Base-by-base conservation (phyloP, 1,140 invertebrate species). In the Ips nitidus region DNA sequence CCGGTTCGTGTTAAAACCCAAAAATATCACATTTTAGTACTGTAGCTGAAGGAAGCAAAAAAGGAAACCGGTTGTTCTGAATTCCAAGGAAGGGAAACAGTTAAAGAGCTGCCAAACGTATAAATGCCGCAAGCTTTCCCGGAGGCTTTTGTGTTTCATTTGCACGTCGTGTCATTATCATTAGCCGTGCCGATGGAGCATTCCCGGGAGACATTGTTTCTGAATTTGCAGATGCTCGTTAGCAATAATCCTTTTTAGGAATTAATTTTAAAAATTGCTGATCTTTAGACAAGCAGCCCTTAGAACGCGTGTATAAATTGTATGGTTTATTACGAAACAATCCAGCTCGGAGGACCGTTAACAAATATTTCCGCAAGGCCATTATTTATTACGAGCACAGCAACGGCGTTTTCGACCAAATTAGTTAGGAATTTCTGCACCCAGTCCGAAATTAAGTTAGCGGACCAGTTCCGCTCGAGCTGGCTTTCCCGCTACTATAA, bases 131-230 rank as follows among this genome's bases (percentile, higher is more conserved):
- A 57, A 38, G 55, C 42, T 50, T 43, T 7, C 60, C 60, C 7
- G 42, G n/a, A 50, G 5, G 22, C 4, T 45, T 73, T 71, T 58
- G 64, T 58, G 66, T 69, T 73, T 75, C 72, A 75, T 75, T 75
- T 73, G 74, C 74, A 75, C 74, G 69, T 61, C 57, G 70, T 69
- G 68, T 67, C 66, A 70, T 73, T 74, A 73, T 75, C 71, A 75
- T 74, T 74, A 74, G 70, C 65, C 60, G 43, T 52, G 58, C 67
- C 70, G 69, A 70, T 64, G 66, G 6, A 73, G 72, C 65, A 64
- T 55, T 67, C 71, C 52, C 71, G 41, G n/a, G 66, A 61, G 73
- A 40, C 55, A 39, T 57, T 57, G 55, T 57, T 57, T 57, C 52
- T 52, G n/a, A 22, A 22, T 57, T 41, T 40, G 37, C 40, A 41